Evolutionary conservation across 2,797 vertebrate species (phyloP), one percentile per base, ranked within the genome.

Genomic region (Eidolon dupreanum): DNA sequence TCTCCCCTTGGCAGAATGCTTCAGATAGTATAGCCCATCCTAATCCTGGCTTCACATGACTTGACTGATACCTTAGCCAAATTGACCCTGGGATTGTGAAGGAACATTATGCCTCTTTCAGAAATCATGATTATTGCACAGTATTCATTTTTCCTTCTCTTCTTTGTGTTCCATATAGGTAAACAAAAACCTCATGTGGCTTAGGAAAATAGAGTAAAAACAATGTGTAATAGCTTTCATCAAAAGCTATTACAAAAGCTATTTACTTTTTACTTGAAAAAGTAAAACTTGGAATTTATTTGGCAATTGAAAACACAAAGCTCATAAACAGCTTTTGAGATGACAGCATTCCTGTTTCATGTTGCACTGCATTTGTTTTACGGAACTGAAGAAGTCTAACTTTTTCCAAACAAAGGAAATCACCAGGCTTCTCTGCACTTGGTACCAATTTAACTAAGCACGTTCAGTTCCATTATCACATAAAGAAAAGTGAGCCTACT

Each of bases 321-420:
- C 57, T 49, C 28, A 36, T 33, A 55, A 87, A 63, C 19, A 66
- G 55, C 87, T 12, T 12, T 8, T 66, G 41, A 88, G 26, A 71
- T 84, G 61, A 70, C 28, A 65, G 55, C 26, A 13, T 57, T 73
- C 61, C 15, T 10, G 36, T 46, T 77, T 91, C 65, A 19, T 22
- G 41, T 17, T 87, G 49, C 22, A 43, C n/a, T 38, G 26, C 15
- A 5, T 63, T 81, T 71, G 31, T 68, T 87, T 91, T 19, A 53
- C 28, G 31, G 36, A 16, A 38, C 36, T 43, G 15, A 55, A 84
- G 49, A 86, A 79, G 90, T 77, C 43, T 93, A 68, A 26, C 59
- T 90, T 92, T 90, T 92, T 90, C 81, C 71, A 92, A 95, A 93
- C 83, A 86, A 84, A 94, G 90, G 88, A 88, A 96, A 89, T 87